Base-by-base conservation (phyloP, 2,888 invertebrate species). In the Frankliniella fusca region DNA sequence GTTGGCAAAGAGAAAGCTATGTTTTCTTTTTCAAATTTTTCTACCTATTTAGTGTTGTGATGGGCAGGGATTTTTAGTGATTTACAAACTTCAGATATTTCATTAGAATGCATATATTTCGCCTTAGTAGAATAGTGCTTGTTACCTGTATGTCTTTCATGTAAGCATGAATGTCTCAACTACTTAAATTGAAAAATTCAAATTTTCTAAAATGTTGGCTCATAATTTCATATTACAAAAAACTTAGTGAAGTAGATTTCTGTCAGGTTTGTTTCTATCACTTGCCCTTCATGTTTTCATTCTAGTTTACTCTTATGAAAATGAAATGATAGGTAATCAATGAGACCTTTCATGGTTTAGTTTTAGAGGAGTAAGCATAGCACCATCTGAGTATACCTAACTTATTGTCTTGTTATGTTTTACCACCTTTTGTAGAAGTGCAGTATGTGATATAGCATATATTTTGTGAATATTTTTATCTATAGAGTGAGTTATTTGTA, bases 391-490 rank as follows among this genome's bases (percentile, higher is more conserved):
- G 38, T 38, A 38, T 38, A 38, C 38, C 38, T 38, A 38, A 38
- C 38, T 38, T 38, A 38, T 38, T 38, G 38, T 38, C 38, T 38
- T 38, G 38, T 38, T 38, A 38, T 38, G 38, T 27, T 27, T 27
- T 76, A 76, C 70, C 70, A 76, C 12, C 61, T 20, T 61, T 61
- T 27, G 70, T 76, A 76, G 70, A 23, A 27, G 70, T 76, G 27
- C 9, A 27, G 12, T 76, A 76, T 76, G 70, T 76, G 70, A 76
- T 76, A 76, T 76, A 76, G 70, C 11, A 76, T 76, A 76, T 76
- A 76, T 76, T 76, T 76, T 76, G 70, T 76, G 27, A 76, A 15
- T 54, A 54, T 38, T 61, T n/a, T n/a, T 18, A 7, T 20, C 7
- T 20, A n/a, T 18, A 76, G 27, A 27, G 12, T 76, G 27, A 76